Percentiles rank a stretch among this genome's conserved stretches.
Conservation (phyloP, 2,113 vertebrate genomes). For the Oncorhynchus clarkii region DNA sequence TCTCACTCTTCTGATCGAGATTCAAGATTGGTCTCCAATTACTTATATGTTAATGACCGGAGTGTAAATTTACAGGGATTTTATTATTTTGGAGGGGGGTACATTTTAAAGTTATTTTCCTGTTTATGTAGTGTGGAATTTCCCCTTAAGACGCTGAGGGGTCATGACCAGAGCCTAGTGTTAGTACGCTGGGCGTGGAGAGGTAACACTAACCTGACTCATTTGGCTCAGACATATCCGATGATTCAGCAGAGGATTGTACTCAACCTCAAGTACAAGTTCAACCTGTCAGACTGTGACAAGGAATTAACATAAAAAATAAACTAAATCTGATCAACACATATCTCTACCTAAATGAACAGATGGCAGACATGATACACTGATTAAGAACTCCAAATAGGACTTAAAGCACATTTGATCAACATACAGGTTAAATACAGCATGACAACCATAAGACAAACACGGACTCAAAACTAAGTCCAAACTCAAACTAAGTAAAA, state of each 20-base stretch:
- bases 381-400: not conserved
- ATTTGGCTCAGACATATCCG: slow-evolving; percentile 56
- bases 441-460: slow-evolving; percentile 20
- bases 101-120: slow-evolving; percentile 39
- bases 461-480: not conserved
- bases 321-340: slow-evolving; percentile 38
- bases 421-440: not conserved
- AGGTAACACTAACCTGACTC: slow-evolving; percentile 62
- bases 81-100: slow-evolving; percentile 46
- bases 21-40: slow-evolving; percentile 34
- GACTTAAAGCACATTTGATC: slow-evolving; percentile 3
- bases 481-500: slow-evolving; percentile 2
- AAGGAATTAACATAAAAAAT: slow-evolving; percentile 31
- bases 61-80: slow-evolving; percentile 37
- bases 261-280: slow-evolving; percentile 61
- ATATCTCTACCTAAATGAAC: slow-evolving; percentile 3
- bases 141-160: slow-evolving; percentile 45
- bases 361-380: not conserved
- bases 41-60: slow-evolving; percentile 59
- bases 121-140: slow-evolving; percentile 52
- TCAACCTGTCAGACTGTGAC: slow-evolving; percentile 60
- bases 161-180: slow-evolving; percentile 56
- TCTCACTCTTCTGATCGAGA: not conserved
- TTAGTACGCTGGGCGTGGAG: slow-evolving; percentile 49
- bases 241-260: slow-evolving; percentile 52